Conservation (phyloP, 2,888 invertebrate genomes). For the Diadromus collaris region DNA sequence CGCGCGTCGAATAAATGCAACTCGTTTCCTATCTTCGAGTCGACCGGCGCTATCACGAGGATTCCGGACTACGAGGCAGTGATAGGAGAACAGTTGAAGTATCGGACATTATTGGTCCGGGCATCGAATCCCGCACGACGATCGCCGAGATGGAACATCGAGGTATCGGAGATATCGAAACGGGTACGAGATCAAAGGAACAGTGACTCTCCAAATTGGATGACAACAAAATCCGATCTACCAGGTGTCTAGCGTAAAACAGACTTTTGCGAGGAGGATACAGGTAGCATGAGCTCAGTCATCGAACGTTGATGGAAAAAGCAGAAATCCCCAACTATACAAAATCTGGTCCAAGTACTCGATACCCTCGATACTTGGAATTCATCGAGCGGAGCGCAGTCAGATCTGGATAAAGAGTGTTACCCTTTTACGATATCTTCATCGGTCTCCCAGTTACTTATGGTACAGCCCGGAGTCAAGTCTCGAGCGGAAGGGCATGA, state of each 20-base stretch:
- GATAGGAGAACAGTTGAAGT: constrained; percentile 3
- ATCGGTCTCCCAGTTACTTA: constrained; percentile 31
- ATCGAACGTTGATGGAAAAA: no score
- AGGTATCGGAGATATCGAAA: background rate
- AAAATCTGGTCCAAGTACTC: background rate
- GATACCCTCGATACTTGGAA: background rate
- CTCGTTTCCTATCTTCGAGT: constrained; percentile 38
- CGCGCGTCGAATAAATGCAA: constrained; percentile 66
- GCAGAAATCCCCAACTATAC: no score
- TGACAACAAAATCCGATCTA: background rate
- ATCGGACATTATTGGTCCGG: background rate
- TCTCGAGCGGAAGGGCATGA: constrained; percentile 45
- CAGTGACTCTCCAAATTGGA: background rate
- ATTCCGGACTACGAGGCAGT: constrained; percentile 1
- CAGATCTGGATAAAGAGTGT: constrained; percentile 15
- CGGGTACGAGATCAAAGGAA: background rate
- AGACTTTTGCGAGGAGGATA: background rate
- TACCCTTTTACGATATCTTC: constrained; percentile 38
- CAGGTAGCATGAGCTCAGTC: background rate
- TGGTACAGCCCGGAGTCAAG: constrained; percentile 41
- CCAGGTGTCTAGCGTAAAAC: background rate
- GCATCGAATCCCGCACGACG: background rate
- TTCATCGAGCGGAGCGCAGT: background rate
- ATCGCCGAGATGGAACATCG: background rate
- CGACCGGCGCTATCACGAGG: background rate